phyloP scores from a whole-genome alignment of 2,113 vertebrate species.

The Burhinus bistriatus region DNA sequence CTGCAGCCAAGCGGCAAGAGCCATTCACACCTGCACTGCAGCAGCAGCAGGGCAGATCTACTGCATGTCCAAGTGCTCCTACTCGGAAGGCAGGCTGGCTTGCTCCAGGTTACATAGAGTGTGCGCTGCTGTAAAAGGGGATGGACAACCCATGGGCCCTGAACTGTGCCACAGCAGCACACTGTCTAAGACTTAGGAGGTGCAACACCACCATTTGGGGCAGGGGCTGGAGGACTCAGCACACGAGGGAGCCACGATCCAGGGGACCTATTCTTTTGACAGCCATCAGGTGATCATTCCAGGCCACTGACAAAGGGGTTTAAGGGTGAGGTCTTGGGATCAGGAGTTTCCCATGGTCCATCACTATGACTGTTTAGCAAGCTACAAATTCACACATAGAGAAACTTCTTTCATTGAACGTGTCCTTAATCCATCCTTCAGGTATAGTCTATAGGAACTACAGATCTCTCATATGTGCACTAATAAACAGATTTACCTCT shows the following conservation, averaged over 20 bases:
- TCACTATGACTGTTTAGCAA: neutral
- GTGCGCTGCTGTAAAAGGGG: neutral
- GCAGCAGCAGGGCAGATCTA: neutral
- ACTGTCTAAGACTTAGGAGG: neutral
- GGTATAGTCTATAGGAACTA: neutral
- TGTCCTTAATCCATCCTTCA: neutral
- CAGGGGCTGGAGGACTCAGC: fast-evolving
- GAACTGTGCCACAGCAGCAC: neutral
- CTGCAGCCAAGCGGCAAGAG: neutral
- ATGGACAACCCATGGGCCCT: too few relatives aligned
- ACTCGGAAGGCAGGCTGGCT: neutral
- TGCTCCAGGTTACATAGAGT: neutral
- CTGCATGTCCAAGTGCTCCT: neutral
- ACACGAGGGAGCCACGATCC: fast-evolving
- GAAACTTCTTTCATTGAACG: neutral
- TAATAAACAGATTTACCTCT: neutral
- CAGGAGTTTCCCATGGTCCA: neutral
- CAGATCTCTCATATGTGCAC: neutral
- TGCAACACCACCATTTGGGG: neutral
- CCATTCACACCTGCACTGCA: fast-evolving
- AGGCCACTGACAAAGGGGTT: neutral
- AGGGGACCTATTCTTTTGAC: neutral
- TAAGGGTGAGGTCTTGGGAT: neutral
- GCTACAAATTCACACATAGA: neutral
- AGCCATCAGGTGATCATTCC: neutral